Conservation (phyloP, 2,888 invertebrate species). For the Eutolmus rufibarbis region DNA sequence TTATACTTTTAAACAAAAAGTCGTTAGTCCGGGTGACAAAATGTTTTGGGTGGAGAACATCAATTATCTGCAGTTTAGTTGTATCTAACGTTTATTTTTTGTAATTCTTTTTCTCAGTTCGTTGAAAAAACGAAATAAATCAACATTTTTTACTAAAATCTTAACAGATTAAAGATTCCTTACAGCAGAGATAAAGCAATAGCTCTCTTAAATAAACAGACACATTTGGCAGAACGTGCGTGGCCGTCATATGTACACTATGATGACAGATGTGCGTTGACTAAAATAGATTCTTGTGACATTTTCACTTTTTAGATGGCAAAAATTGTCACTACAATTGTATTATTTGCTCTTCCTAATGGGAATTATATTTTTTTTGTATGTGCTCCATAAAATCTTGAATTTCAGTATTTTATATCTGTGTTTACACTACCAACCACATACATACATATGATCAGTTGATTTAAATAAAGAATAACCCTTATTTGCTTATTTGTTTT, state of each 20-base stretch:
- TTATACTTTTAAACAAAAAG: neutral
- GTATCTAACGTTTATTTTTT: neutral
- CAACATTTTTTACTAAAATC: neutral
- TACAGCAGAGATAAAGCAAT: neutral
- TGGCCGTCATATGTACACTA: conserved; percentile 23
- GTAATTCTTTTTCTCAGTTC: neutral
- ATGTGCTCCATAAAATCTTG: too few species aligned
- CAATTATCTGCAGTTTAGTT: neutral
- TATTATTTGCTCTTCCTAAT: neutral
- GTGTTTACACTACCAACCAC: neutral
- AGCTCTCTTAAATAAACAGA: neutral
- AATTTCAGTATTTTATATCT: neutral
- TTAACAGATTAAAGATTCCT: neutral
- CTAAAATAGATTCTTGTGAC: conserved; percentile 13
- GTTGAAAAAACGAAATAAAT: neutral
- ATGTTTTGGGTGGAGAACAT: neutral
- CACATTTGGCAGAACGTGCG: neutral
- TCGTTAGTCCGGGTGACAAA: neutral
- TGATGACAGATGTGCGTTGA: conserved; percentile 21
- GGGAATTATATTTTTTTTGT: neutral
- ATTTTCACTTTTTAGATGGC: conserved; percentile 6
- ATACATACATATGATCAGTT: neutral
- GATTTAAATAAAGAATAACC: neutral
- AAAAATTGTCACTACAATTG: neutral
- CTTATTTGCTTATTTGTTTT: neutral